Percentiles rank a stretch among this genome's conserved stretches.
These are phyloP conservation scores for Cinara cedri DNA, from an alignment of 2,888 invertebrate genomes.

Conservation along the genomic window DNA sequence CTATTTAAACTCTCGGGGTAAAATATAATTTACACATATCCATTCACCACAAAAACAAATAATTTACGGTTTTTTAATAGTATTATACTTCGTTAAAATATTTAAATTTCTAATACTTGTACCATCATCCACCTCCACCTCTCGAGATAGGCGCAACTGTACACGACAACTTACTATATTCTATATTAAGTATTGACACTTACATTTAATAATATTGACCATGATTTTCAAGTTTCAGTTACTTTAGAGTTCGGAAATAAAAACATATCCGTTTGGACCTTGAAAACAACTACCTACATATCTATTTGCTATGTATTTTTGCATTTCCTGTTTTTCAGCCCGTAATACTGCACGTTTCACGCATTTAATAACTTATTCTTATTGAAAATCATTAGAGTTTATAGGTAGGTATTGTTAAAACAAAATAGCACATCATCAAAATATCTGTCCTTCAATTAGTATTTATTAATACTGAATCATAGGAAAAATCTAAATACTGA, in stretches of 20 bases:
- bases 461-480: not conserved
- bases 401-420: not conserved
- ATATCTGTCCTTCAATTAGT: not conserved
- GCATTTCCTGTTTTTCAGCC: slow-evolving; percentile 33
- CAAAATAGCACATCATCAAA: not conserved
- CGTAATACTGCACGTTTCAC: not conserved
- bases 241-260: slow-evolving; percentile 19
- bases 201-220: slow-evolving; percentile 29
- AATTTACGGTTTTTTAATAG: too few relatives aligned
- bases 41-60: too few relatives aligned
- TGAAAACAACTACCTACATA: slow-evolving; percentile 10
- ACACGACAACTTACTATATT: too few relatives aligned
- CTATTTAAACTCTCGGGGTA: too few relatives aligned
- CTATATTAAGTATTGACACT: too few relatives aligned
- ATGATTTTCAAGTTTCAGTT: slow-evolving; percentile 47
- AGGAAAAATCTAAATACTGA: too few relatives aligned
- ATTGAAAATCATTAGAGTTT: slow-evolving; percentile 6
- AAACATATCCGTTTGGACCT: slow-evolving; percentile 16
- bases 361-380: not conserved
- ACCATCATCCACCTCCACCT: too few relatives aligned
- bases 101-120: too few relatives aligned
- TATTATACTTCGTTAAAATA: too few relatives aligned
- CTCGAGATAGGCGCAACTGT: too few relatives aligned
- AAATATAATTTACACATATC: too few relatives aligned
- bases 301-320: not conserved